Evolutionary conservation across 2,113 vertebrate genomes (phyloP).

Genomic region (Bos indicus): DNA sequence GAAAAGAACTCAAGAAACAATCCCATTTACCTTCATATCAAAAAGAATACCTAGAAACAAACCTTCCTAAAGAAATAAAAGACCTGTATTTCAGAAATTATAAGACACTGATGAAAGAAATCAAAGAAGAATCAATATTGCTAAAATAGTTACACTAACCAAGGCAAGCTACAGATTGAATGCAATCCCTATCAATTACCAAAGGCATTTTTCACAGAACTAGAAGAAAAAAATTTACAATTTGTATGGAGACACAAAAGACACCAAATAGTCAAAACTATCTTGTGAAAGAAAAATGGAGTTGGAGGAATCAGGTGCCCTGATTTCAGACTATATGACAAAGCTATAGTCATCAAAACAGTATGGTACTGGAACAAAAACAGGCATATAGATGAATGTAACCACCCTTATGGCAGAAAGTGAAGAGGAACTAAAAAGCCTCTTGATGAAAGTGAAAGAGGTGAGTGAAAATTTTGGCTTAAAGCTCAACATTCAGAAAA

Average conservation of each 20-base stretch:
- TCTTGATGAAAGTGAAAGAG: too few relatives aligned
- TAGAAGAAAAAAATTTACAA: not conserved
- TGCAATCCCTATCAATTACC: not conserved
- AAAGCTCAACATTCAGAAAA: too few relatives aligned
- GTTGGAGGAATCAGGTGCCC: not conserved
- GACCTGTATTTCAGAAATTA: not conserved
- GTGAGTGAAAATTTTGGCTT: too few relatives aligned
- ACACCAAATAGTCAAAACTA: not conserved
- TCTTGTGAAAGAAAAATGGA: not conserved
- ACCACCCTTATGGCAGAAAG: too few relatives aligned
- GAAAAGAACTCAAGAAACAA: not conserved
- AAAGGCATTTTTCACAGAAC: not conserved
- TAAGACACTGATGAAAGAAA: not conserved
- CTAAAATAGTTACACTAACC: not conserved
- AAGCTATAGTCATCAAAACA: not conserved
- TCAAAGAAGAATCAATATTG: not conserved
- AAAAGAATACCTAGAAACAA: not conserved
- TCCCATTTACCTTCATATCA: not conserved
- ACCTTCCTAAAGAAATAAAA: not conserved
- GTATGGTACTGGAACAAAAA: not conserved
- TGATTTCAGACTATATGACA: not conserved
- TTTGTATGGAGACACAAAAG: not conserved
- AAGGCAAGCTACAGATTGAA: not conserved
- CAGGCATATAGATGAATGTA: not conserved
- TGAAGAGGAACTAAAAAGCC: too few relatives aligned